Evolutionary conservation across 2,888 invertebrate species (phyloP).

Genomic region (Coelopa pilipes): DNA sequence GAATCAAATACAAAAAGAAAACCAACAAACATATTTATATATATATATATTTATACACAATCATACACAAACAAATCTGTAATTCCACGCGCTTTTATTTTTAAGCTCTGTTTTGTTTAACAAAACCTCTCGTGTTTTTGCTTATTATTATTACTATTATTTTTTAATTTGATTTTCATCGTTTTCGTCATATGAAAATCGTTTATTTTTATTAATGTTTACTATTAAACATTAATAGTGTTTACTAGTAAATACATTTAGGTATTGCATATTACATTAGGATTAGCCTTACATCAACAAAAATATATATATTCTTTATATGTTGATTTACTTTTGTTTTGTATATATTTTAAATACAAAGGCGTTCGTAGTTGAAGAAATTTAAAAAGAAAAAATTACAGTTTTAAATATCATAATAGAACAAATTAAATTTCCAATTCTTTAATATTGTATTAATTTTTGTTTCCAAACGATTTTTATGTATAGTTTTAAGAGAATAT

Average conservation of each 20-base stretch:
- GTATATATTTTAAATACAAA: too few species aligned
- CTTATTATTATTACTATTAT: constrained; percentile 45
- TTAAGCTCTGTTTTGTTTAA: constrained; percentile 36
- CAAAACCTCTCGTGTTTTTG: constrained; percentile 38
- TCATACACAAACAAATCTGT: constrained; percentile 40
- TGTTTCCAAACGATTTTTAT: too few species aligned
- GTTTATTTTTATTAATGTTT: constrained; percentile 1
- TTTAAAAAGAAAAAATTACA: too few species aligned
- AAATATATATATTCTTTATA: not conserved
- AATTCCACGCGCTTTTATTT: constrained; percentile 50
- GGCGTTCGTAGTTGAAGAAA: too few species aligned
- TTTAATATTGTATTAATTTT: too few species aligned
- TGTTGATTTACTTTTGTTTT: too few species aligned
- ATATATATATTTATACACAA: constrained; percentile 12
- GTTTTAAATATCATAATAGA: too few species aligned
- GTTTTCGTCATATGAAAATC: constrained; percentile 19
- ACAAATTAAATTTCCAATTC: not conserved
- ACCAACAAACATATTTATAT: constrained; percentile 13
- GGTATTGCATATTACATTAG: too few species aligned
- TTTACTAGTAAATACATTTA: too few species aligned
- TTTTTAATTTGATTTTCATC: constrained; percentile 45
- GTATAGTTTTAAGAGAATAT: too few species aligned
- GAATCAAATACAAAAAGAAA: not conserved
- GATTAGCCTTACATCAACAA: not conserved
- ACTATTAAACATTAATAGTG: not conserved